Evolutionary conservation across 2,113 vertebrate species (phyloP), one percentile per base, ranked within the genome.

Genomic region (Isurus oxyrinchus): DNA sequence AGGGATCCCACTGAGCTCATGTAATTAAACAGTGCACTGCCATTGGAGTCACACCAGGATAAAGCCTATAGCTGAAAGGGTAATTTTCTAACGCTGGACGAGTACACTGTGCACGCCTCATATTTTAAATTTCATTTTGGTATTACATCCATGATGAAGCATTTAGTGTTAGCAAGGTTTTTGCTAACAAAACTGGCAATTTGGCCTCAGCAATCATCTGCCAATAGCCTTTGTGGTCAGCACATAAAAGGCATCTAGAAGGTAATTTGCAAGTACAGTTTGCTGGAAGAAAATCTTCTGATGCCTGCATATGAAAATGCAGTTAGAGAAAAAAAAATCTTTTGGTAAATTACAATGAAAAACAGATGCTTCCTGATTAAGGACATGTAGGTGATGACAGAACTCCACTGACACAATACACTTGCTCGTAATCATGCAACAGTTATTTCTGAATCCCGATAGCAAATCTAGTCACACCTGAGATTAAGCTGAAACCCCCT

Each of bases 341-440:
- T 59, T 95, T 95, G 8, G 63, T 66, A 69, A 95, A 95, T 53
- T 95, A 49, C 63, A 95, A 95, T 95, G 61, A 3, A 69, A 53
- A 95, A 67, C 94, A 95, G 66, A 69, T 95, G 94, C 40, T 95
- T 95, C 40, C 63, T 49, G 94, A 95, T 69, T 69, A 44, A 72
- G 49, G 44, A 95, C 44, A 94, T 7, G 4, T 11, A 53, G 25
- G 94, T 72, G 94, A 95, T 95, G 94, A 95, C 67, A 95, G 94
- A 95, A 76, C 44, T 95, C 66, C 94, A 72, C 67, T 16, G 67
- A 40, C 44, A 95, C 94, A 76, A 95, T 67, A 49, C 44, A 95
- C 5, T 95, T 72, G 94, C 94, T 72, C 40, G 35, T 95, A 95
- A 72, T 55, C 44, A 53, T n/a, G 31, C 23, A 49, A 55, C 49